Evolutionary conservation across 1,140 invertebrate species (phyloP), one percentile per base, ranked within the genome.

Genomic region (Solenopsis fugax): DNA sequence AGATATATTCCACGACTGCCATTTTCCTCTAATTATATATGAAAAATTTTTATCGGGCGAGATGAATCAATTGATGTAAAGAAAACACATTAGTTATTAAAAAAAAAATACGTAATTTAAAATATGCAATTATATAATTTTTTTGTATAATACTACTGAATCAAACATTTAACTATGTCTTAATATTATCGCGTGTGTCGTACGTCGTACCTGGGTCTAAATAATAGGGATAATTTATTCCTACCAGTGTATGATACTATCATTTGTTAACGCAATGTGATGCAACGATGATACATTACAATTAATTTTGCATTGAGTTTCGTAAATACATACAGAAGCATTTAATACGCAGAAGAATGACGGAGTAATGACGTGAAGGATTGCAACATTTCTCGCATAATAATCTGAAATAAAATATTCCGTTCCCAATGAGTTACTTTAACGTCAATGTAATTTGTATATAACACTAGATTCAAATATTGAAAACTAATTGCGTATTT

Each of bases 281-380:
- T 4, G 54, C 34, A 41, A 58, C n/a, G 12, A 56, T 60, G 13
- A 45, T 41, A 50, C 21, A 50, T 75, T 6, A 12, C 52, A 56
- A 24, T 24, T 45, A 58, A 6, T 58, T 76, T 54, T 76, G 10
- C 37, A 2, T 5, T 41, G 16, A 18, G 13, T 60, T 37, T 60
- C 16, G 16, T 41, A 76, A 76, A 58, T n/a, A n/a, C n/a, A n/a
- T n/a, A n/a, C n/a, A 21, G 5, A 60, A 24, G 10, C 6, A 5
- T 21, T 73, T n/a, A 56, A 29, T 76, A 60, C 21, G 18, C n/a
- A 37, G 50, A 75, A 75, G 34, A 56, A 37, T 56, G 29, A 75
- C 29, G 12, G 52, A 45, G 7, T 29, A 72, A 72, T 52, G 16
- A 52, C 3, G 9, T 21, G n/a, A 54, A 54, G 9, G 3, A 37